Evolutionary conservation across 2,888 invertebrate genomes (phyloP), one percentile per base, ranked within the genome.

Genomic region (Microplitis manilae): DNA sequence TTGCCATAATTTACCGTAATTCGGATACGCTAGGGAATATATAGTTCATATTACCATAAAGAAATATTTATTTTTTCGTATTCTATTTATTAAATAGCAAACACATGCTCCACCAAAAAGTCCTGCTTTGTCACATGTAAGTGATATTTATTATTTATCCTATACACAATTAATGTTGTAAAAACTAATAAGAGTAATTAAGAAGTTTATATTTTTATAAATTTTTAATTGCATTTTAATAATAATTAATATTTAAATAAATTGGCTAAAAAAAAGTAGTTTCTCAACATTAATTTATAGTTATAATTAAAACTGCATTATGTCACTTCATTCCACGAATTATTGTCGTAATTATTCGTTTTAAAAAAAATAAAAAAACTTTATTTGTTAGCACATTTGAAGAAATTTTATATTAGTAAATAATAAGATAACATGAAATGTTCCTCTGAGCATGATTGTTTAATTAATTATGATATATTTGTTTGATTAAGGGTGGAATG

Each of bases 401-500:
- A 30, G 30, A 30, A 30, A 0, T 30, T 59, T 17, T 7, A 64
- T 64, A 15, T 17, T 17, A 7, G 15, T 17, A 17, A 17, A 64
- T 17, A 17, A 17, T 9, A 6, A 17, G 20, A 15, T 64, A 64
- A 64, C n/a, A 64, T 17, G 64, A 64, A 64, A 64, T 68, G 61
- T 68, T 68, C 71, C 75, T 76, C 73, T 74, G 64, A 77, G 81
- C 81, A 82, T 82, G 82, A 68, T 79, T 67, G 67, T 78, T 79
- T 80, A 80, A 81, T 65, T 65, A 41, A n/a, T 81, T 15, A 78
- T 50, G 50, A 50, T 13, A 78, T 79, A 78, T 86, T 83, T 87
- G 82, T 86, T 84, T 87, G 83, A 83, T 88, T 81, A 88, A 88
- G 88, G 88, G 84, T 86, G 87, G 86, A 85, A 84, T 81, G 79